phyloP scores from a whole-genome alignment of 2,113 vertebrate species.

The Pogonocichla stellata region DNA sequence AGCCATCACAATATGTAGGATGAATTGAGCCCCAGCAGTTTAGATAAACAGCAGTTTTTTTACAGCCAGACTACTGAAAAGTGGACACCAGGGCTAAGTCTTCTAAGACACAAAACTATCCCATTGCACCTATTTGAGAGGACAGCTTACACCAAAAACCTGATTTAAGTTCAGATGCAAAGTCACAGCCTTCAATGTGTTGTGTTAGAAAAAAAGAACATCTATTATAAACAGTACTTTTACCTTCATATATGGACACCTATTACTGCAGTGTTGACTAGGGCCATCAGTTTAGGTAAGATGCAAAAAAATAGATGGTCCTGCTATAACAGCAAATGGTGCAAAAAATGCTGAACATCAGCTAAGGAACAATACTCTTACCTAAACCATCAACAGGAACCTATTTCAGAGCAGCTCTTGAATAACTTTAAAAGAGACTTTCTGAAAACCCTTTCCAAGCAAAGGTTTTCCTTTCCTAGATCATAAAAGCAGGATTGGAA shows the following conservation, averaged over 20 bases:
- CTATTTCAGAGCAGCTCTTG: not conserved
- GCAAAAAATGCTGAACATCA: not conserved
- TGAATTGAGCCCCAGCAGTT: not conserved
- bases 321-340: not conserved
- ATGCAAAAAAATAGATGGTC: not conserved
- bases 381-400: not conserved
- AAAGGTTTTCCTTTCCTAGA: not conserved
- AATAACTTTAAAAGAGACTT: not conserved
- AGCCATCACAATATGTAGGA: not conserved
- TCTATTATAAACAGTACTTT: not conserved
- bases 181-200: not conserved
- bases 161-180: not conserved
- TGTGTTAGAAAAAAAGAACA: not conserved
- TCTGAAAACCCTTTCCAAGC: not conserved
- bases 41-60: not conserved
- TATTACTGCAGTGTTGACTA: not conserved
- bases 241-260: not conserved
- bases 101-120: not conserved
- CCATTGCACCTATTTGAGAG: not conserved
- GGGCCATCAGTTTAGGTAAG: not conserved
- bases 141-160: not conserved
- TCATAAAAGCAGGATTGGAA: not conserved
- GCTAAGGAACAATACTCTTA: not conserved
- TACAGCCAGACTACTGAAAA: not conserved
- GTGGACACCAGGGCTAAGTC: not conserved